phyloP scores from a whole-genome alignment of 2,888 invertebrate genomes.

The Scotopteryx bipunctaria region DNA sequence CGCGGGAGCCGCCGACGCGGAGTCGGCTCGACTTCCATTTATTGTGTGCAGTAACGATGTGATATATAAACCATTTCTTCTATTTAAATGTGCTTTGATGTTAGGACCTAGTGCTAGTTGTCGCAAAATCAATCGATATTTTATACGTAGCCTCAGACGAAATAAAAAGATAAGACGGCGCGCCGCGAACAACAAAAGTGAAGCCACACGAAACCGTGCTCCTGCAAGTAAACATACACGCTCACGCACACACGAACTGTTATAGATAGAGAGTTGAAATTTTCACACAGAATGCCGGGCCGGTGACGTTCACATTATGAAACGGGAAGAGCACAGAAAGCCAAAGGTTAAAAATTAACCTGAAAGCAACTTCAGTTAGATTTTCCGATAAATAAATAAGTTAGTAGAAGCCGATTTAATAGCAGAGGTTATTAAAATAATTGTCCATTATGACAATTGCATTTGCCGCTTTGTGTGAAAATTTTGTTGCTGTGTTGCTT shows the following conservation, averaged over 20 bases:
- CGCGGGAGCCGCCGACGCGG: not conserved
- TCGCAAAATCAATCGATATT: no score
- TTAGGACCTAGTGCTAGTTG: slow-evolving; percentile 3
- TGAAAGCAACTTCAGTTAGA: not conserved
- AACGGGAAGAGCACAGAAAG: no score
- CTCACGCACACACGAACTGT: no score
- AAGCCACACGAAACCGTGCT: no score
- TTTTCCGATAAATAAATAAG: not conserved
- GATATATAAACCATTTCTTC: slow-evolving; percentile 11
- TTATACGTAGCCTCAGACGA: no score
- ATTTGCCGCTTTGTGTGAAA: slow-evolving; percentile 3
- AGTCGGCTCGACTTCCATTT: slow-evolving; percentile 4
- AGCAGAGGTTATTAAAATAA: slow-evolving; percentile 5
- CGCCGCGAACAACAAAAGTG: no score
- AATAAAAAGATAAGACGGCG: no score
- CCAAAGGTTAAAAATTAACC: no score
- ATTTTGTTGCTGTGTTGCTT: not conserved
- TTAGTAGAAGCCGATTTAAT: not conserved
- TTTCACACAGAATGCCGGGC: no score
- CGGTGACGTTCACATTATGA: no score
- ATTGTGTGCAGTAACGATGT: slow-evolving; percentile 16
- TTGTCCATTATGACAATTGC: slow-evolving; percentile 9
- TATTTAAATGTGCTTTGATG: slow-evolving; percentile 7
- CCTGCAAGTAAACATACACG: no score
- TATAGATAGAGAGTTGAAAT: no score